These are phyloP conservation scores for Clytia hemisphaerica DNA, from an alignment of 30 jellyfish, hydroid and myxozoan species.

Conservation along the genomic window DNA sequence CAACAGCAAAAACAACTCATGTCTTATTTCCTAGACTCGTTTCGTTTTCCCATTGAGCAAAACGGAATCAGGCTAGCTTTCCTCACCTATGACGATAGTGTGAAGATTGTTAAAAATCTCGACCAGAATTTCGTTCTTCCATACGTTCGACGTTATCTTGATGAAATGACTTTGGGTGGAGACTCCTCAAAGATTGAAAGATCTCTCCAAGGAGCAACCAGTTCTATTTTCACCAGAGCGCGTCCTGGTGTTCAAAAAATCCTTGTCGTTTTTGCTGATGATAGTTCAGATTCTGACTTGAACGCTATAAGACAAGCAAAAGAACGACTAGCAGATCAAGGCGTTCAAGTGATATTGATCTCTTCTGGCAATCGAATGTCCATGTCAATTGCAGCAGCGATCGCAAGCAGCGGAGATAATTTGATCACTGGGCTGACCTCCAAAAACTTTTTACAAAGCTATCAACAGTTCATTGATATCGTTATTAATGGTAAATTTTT, in stretches of 20 bases:
- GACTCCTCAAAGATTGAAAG: conserved; percentile 45
- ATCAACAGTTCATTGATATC: conserved; percentile 31
- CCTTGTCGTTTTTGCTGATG: conserved; percentile 64
- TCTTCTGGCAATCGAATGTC: conserved; percentile 55
- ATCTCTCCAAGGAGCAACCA: conserved; percentile 38
- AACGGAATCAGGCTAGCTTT: conserved; percentile 38
- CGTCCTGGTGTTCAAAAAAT: conserved; percentile 22
- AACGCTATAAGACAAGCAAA: conserved; percentile 16
- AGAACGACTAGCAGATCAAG: conserved; percentile 30
- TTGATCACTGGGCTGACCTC: conserved; percentile 52
- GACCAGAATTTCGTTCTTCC: conserved; percentile 18
- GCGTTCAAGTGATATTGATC: conserved; percentile 54
- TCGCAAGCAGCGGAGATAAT: conserved; percentile 29
- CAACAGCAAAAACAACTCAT: conserved; percentile 59
- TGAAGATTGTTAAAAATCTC: conserved; percentile 31
- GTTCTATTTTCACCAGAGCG: conserved; percentile 28
- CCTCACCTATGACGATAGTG: conserved; percentile 35
- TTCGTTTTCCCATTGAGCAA: conserved; percentile 45
- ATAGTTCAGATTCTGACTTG: conserved; percentile 23
- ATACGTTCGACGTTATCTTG: conserved; percentile 12
- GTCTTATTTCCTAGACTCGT: conserved; percentile 52
- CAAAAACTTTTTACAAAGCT: conserved; percentile 41
- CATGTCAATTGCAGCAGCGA: conserved; percentile 26
- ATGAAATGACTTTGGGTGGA: conserved; percentile 15
- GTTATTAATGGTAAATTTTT: conserved; percentile 42